Percentiles rank a stretch among this genome's conserved stretches.
These are phyloP conservation scores for Procavia capensis DNA, from an alignment of 2,113 vertebrate species.

Conservation along the genomic window DNA sequence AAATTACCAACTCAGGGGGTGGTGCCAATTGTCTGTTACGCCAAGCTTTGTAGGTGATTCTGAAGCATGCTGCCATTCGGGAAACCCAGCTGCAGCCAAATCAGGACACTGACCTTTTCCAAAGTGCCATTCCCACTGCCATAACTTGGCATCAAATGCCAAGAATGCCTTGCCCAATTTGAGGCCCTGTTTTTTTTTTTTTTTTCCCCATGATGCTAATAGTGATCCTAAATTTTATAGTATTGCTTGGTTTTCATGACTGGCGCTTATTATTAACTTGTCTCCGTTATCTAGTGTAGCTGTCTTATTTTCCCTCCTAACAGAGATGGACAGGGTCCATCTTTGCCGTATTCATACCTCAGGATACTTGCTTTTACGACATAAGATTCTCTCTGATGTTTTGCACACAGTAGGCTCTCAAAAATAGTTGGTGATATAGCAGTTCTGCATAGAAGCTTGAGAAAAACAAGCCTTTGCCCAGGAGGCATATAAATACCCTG, in stretches of 20 bases:
- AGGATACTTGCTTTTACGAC: not conserved
- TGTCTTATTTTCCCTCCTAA: not conserved
- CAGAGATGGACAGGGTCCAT: not conserved
- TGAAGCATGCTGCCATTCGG: not conserved
- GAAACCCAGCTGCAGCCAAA: not conserved
- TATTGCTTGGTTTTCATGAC: not conserved
- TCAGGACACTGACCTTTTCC: not conserved
- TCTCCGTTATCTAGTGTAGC: not conserved
- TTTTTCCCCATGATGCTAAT: not conserved
- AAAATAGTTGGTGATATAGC: not conserved
- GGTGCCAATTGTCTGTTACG: not conserved
- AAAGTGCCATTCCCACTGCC: not conserved
- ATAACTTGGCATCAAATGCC: not conserved
- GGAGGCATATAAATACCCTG: slow-evolving; percentile 18
- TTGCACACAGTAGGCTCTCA: not conserved
- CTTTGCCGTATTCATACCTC: not conserved
- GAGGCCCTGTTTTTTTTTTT: not conserved
- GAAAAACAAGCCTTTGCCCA: slow-evolving; percentile 1
- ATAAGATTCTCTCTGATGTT: not conserved
- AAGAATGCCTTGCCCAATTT: not conserved
- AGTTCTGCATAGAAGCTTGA: slow-evolving; percentile 10
- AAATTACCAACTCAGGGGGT: not conserved
- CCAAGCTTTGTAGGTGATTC: not conserved
- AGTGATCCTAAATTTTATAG: not conserved
- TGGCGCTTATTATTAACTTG: not conserved